Evolutionary conservation across 2,888 invertebrate species (phyloP).

Genomic region (Acrobasis consociella): DNA sequence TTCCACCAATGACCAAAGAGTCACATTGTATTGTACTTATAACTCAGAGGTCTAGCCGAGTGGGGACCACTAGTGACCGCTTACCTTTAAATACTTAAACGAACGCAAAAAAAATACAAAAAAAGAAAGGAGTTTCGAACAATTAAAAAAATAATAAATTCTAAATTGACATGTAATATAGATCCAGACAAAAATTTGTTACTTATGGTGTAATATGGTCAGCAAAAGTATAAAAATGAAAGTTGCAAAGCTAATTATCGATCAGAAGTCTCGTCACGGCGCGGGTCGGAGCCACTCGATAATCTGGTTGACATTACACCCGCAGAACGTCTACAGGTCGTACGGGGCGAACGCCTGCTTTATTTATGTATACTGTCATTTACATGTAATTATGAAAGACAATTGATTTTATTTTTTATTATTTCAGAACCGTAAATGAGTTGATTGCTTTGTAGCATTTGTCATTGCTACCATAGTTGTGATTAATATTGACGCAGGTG

Average conservation of each 20-base stretch:
- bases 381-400: constrained; percentile 4
- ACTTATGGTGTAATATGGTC: background rate
- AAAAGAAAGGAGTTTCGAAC: too few relatives aligned
- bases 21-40: too few relatives aligned
- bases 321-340: constrained; percentile 66
- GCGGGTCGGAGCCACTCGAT: constrained; percentile 56
- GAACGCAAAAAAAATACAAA: too few relatives aligned
- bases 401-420: too few relatives aligned
- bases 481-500: background rate
- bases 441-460: background rate
- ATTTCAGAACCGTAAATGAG: too few relatives aligned
- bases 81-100: too few relatives aligned
- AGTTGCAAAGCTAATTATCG: constrained; percentile 39
- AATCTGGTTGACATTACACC: constrained; percentile 65
- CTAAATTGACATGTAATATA: too few relatives aligned
- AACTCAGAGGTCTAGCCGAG: too few relatives aligned
- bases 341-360: constrained; percentile 43
- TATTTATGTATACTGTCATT: constrained; percentile 8
- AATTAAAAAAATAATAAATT: too few relatives aligned
- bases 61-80: too few relatives aligned
- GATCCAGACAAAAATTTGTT: too few relatives aligned
- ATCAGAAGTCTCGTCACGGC: constrained; percentile 51
- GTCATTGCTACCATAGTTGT: constrained; percentile 1
- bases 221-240: background rate
- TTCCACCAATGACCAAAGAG: too few relatives aligned